Base-by-base conservation (phyloP, 2,113 vertebrate species). In the Myotis yumanensis region DNA sequence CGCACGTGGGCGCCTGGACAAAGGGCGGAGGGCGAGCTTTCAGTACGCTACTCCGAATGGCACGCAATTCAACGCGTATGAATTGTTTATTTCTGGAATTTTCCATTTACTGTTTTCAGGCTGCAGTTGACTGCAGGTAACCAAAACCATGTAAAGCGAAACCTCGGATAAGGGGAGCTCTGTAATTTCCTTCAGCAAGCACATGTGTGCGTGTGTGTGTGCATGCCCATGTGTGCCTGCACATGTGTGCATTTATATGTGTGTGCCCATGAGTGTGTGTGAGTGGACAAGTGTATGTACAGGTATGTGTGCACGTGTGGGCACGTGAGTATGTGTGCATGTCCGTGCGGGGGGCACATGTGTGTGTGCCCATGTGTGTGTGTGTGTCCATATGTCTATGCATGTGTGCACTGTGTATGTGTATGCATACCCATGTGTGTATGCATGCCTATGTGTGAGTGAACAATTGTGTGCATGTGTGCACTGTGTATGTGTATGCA, bases 351-450 rank as follows among this genome's bases (percentile, higher is more conserved):
- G 32, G 30, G 16, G 48, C 30, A 66, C 62, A 6, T 32, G 64
- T 66, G 30, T n/a, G 8, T 46, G 28, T 20, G 9, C 18, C 7
- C 2, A 17, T 46, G 23, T 28, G 40, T 17, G 23, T 16, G 11
- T 25, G 30, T 22, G 32, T 30, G 30, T 3, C 8, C 10, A 1
- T 8, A 17, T 7, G 37, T 7, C 17, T 18, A 3, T 40, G 80
- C 4, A 2, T 1, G 8, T 2, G 28, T 9, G 16, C 16, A 46
- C 15, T n/a, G n/a, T n/a, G 40, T 40, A 40, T 40, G 4, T 14
- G 43, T n/a, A 4, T 14, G 46, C 35, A 4, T 17, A 28, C 0
- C 0, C 4, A 2, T 37, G 30, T 23, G 17, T 17, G 4, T n/a
- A 3, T 14, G 46, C 35, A 4, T 17, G 25, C 1, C 0, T 2